Base-by-base conservation (phyloP, 2,888 invertebrate genomes). In the Piscicola geometra region DNA sequence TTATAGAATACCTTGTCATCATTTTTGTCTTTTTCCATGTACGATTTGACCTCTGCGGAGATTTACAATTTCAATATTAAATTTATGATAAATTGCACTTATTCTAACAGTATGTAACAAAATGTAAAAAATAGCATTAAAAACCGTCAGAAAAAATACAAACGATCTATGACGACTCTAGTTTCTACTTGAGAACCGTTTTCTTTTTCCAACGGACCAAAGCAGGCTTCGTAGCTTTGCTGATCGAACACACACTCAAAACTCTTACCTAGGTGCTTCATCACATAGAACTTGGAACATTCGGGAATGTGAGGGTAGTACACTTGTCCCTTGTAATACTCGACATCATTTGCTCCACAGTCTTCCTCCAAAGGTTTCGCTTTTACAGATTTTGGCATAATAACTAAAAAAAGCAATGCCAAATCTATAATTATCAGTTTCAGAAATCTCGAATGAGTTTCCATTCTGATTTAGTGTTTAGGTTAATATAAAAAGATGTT, bases 171-270 rank as follows among this genome's bases (percentile, higher is more conserved):
- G 21, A 56, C 60, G 5, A 18, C n/a, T 21, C 60, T 56, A 5
- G 9, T 56, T n/a, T 56, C n/a, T 21, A 5, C 60, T 56, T 56
- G 15, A 56, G 3, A 18, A n/a, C n/a, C 60, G 9, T 56, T n/a
- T 18, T 56, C 5, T 3, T 56, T 21, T 56, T 56, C n/a, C n/a
- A 56, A 25, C n/a, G 3, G 15, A 56, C 60, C 60, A 56, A 56
- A 56, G 60, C 60, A 56, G 3, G 12, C n/a, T 56, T 56, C 60
- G n/a, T 56, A 56, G n/a, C n/a, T 25, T 56, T 56, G 15, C n/a
- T 56, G 9, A n/a, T 56, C 60, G 25, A 56, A 56, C n/a, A 15
- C 25, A n/a, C 60, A 56, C 3, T 15, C 3, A 25, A 56, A 56
- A 15, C 5, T 3, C n/a, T 56, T 56, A 5, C 60, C 60, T 25